Base-by-base conservation (phyloP, 2,113 vertebrate species). In the Aptenodytes patagonicus region DNA sequence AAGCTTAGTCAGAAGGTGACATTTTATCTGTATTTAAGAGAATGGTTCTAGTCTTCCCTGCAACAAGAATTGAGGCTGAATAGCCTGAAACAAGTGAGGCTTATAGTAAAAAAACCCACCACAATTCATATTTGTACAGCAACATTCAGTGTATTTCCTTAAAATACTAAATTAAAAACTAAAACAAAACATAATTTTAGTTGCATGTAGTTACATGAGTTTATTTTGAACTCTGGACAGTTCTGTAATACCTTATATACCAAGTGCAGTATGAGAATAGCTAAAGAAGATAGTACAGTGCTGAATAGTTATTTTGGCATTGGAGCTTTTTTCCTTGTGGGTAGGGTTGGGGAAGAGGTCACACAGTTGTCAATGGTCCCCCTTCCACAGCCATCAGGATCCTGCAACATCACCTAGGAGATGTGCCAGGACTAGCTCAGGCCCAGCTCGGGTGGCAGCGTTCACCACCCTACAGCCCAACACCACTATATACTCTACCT, bases 131-230 rank as follows among this genome's bases (percentile, higher is more conserved):
- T 84, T 82, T 84, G 42, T 92, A 81, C 29, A 87, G 64, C 60
- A 89, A 92, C n/a, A n/a, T 83, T 13, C n/a, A 81, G 47, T 71
- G 61, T 55, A 81, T 81, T 90, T 92, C 46, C 80, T 84, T 94
- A 94, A 89, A 96, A 92, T 47, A 83, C 51, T 78, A 87, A 92
- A 91, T 87, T 81, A 91, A 96, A 96, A 92, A 66, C 52, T 81
- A 78, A 87, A 94, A 70, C 32, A 64, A 85, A 78, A 38, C 55
- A 57, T 80, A 71, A 91, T 82, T 97, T 96, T 81, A 81, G 80
- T 78, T 89, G 60, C 76, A 78, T 81, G 86, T 42, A 89, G 68
- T 92, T 89, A 97, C 64, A 84, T 22, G 65, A 84, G 72, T 89
- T 95, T 89, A 92, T 94, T 95, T 87, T 96, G 91, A 91, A 91